These are phyloP conservation scores for Microtus richardsoni DNA, from an alignment of 2,113 vertebrate species.

Conservation along the genomic window DNA sequence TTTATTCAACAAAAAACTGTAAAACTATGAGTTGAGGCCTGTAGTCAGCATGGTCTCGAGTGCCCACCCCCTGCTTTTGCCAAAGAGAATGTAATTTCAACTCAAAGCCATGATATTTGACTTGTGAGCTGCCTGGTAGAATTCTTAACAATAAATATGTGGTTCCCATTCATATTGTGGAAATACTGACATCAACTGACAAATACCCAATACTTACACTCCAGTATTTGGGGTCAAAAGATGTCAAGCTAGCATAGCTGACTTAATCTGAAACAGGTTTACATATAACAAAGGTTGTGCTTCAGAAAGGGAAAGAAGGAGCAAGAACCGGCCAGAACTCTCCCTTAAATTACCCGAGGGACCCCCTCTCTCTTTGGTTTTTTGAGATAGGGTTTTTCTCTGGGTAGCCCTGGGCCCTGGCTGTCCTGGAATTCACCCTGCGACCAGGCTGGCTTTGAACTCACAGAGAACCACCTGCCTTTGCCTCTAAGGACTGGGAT, in stretches of 20 bases:
- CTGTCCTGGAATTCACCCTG: neutral
- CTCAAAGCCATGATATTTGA: conserved; percentile 2
- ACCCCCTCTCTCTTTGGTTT: neutral
- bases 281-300: neutral
- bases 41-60: conserved; percentile 3
- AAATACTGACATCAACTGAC: neutral
- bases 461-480: neutral
- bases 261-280: conserved; percentile 29
- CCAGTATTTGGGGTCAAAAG: conserved; percentile 3
- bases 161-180: neutral
- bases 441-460: neutral
- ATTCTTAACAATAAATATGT: conserved; percentile 4
- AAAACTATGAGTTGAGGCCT: conserved; percentile 15
- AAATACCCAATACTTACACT: neutral
- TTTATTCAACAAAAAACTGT: conserved; percentile 34
- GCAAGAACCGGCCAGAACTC: too few relatives aligned
- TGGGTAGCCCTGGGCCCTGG: neutral
- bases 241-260: neutral
- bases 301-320: neutral
- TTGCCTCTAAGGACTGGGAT: neutral
- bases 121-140: neutral
- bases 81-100: neutral
- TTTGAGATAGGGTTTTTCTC: neutral
- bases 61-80: neutral
- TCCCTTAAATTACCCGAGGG: neutral